phyloP scores from a whole-genome alignment of 2,113 vertebrate genomes.

The Catharus fuscescens region DNA sequence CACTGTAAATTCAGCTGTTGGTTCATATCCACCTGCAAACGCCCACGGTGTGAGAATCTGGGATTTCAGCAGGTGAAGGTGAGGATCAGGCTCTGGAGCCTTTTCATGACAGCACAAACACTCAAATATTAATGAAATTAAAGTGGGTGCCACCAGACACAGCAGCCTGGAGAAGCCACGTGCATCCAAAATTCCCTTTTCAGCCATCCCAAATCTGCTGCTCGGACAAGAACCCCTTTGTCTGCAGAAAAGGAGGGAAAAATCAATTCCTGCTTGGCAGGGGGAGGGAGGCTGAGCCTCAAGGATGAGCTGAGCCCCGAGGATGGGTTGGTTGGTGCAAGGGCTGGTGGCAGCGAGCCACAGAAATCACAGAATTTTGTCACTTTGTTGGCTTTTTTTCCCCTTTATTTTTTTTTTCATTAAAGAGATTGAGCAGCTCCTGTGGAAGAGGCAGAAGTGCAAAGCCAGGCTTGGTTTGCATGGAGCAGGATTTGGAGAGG shows the following conservation, averaged over 20 bases:
- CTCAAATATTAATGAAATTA: too few relatives aligned
- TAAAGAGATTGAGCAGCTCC: neutral
- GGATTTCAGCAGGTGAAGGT: neutral
- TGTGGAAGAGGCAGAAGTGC: neutral
- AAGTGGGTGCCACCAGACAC: neutral
- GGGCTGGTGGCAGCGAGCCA: neutral
- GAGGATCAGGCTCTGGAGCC: rapidly evolving
- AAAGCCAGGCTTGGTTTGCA: neutral
- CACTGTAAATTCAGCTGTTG: too few relatives aligned
- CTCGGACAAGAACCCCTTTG: neutral
- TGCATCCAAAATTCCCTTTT: rapidly evolving
- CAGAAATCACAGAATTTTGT: neutral
- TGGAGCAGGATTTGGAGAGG: neutral
- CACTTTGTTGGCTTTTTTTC: neutral
- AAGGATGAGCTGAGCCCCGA: neutral
- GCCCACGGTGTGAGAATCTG: rapidly evolving
- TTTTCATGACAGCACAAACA: neutral
- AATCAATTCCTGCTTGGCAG: neutral
- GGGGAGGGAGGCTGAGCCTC: neutral
- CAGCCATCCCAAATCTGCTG: neutral
- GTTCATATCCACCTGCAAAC: neutral
- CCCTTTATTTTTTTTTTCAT: neutral
- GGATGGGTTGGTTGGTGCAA: neutral
- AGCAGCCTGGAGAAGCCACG: neutral
- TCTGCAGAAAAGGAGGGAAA: neutral